Conservation (phyloP, 2,797 vertebrate genomes). For the Fringilla coelebs region DNA sequence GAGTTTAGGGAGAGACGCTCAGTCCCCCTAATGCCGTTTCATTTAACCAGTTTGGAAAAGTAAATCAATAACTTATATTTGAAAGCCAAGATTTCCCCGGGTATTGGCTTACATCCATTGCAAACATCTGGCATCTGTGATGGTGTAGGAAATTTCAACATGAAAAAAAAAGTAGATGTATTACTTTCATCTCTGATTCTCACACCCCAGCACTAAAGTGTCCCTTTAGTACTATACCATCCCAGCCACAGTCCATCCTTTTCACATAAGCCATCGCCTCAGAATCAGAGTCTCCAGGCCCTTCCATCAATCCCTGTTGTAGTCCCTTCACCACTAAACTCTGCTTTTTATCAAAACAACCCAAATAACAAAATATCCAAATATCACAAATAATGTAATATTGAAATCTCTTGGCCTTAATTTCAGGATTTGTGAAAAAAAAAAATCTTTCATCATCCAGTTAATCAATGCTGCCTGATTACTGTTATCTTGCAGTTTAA, state of each 20-base stretch:
- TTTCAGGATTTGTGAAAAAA: neutral
- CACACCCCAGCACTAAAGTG: neutral
- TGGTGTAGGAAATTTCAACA: neutral
- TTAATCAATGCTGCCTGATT: conserved; percentile 17
- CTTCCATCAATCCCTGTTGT: neutral
- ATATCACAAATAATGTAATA: neutral
- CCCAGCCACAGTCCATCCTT: neutral
- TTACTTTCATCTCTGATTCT: neutral
- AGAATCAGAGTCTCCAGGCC: neutral
- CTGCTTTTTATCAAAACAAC: neutral
- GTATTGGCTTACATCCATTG: neutral
- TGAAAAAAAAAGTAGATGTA: neutral
- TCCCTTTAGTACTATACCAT: neutral
- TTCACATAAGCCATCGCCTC: neutral
- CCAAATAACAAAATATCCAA: neutral
- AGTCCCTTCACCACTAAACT: neutral
- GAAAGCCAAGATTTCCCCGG: neutral
- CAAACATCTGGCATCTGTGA: neutral
- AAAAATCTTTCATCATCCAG: neutral
- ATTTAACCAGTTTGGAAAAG: neutral
- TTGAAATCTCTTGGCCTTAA: neutral
- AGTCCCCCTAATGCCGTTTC: neutral
- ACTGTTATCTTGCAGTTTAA: neutral
- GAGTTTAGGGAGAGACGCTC: neutral
- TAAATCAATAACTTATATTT: neutral